Conservation (phyloP, 2,113 vertebrate genomes). For the Pituophis catenifer region DNA sequence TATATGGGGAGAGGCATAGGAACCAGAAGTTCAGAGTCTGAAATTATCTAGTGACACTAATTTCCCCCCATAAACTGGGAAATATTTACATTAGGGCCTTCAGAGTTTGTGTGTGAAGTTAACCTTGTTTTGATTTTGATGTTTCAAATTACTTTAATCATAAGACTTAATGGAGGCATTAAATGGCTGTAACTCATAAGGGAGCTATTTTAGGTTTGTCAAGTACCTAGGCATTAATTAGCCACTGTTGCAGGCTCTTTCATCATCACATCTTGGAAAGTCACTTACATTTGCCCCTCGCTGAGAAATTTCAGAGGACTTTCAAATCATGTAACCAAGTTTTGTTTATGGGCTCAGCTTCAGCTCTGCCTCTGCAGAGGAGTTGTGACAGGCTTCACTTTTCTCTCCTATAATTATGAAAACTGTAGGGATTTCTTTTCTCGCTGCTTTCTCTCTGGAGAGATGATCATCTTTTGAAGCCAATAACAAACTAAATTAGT, state of each 20-base stretch:
- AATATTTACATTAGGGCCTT: background rate
- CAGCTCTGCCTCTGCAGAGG: background rate
- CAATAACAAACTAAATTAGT: background rate
- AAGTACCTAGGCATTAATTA: background rate
- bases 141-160: background rate
- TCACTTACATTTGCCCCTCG: background rate
- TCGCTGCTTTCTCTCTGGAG: background rate
- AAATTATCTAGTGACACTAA: background rate
- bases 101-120: background rate
- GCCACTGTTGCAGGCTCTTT: background rate
- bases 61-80: background rate
- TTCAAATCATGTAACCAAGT: background rate
- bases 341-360: background rate
- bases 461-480: background rate
- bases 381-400: background rate
- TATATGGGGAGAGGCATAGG: background rate
- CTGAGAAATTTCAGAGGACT: background rate
- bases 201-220: background rate
- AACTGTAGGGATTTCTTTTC: background rate
- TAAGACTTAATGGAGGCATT: background rate
- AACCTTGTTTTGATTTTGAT: background rate
- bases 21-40: background rate
- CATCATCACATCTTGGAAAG: background rate
- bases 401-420: background rate
- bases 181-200: background rate